Conservation (phyloP, 2,113 vertebrate genomes). For the Mohoua ochrocephala region DNA sequence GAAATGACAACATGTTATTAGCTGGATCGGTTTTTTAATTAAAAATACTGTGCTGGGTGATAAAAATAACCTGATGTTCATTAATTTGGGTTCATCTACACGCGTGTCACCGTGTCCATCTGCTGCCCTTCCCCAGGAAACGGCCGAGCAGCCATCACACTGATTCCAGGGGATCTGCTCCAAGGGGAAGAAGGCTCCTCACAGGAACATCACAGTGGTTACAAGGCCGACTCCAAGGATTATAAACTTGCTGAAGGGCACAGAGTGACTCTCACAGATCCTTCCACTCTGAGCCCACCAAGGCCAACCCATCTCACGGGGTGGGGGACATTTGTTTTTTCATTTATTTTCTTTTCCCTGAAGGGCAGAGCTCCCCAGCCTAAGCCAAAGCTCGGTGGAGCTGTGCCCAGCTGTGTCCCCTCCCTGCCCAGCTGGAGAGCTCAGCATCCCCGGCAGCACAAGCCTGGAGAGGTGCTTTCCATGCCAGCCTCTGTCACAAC, state of each 20-base stretch:
- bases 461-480: neutral
- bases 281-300: neutral
- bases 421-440: neutral
- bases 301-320: neutral
- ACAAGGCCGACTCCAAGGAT: neutral
- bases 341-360: accelerated
- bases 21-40: neutral
- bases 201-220: accelerated
- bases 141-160: neutral
- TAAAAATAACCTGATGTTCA: constrained; percentile 5
- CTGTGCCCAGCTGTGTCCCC: neutral
- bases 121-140: neutral
- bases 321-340: accelerated
- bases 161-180: neutral
- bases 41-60: neutral
- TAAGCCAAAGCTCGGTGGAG: neutral
- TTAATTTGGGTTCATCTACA: neutral
- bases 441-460: neutral
- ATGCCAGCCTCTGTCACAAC: accelerated
- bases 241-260: neutral
- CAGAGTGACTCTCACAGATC: neutral
- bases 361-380: neutral
- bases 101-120: neutral
- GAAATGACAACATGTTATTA: neutral
- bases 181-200: neutral